A percentile compares a stretch with the other conserved stretches of the same genome.
Evolutionary conservation across 2,113 vertebrate genomes (phyloP).

Genomic region (Athene cunicularia): DNA sequence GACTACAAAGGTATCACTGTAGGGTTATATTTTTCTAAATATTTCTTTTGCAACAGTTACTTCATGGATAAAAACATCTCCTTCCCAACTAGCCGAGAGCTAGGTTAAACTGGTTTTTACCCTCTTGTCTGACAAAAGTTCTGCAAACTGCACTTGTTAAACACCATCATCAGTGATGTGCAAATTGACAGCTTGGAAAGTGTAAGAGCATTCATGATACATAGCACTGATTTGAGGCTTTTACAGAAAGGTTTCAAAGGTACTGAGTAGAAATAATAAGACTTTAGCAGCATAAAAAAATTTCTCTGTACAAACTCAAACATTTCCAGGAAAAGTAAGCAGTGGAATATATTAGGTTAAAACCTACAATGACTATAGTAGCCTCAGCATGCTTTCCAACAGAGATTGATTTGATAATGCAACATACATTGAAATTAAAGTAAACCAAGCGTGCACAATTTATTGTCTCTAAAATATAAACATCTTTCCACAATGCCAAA

Average conservation of each 20-base stretch:
- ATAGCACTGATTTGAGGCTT: neutral
- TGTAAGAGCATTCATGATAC: accelerated
- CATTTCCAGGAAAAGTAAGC: neutral
- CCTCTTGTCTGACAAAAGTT: neutral
- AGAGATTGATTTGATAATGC: neutral
- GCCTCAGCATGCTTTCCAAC: neutral
- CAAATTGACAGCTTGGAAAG: neutral
- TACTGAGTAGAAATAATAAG: neutral
- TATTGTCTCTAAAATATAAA: neutral
- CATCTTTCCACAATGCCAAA: neutral
- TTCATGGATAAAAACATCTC: neutral
- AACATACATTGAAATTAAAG: neutral
- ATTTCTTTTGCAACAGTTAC: neutral
- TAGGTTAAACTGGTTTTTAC: neutral
- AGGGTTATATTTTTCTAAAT: neutral
- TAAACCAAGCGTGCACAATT: neutral
- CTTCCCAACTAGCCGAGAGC: neutral
- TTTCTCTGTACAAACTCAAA: neutral
- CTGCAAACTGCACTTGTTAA: neutral
- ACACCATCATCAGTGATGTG: neutral
- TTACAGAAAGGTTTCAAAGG: neutral
- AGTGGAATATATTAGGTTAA: neutral
- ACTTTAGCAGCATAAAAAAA: neutral
- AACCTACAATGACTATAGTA: neutral
- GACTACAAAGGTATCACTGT: neutral